Base-by-base conservation (phyloP, 2,888 invertebrate species). In the Meloe dianella region DNA sequence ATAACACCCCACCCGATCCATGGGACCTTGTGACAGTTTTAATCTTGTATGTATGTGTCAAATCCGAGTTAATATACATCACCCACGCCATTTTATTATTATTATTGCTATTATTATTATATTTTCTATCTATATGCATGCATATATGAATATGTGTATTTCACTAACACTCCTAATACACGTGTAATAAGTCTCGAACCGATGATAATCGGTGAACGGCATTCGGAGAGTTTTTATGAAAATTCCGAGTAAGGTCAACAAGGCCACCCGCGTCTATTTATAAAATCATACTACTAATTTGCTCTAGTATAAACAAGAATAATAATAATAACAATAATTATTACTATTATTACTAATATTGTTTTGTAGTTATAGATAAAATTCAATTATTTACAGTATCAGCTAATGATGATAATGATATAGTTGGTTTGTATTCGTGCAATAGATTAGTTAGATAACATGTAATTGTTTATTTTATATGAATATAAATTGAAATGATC, bases 211-310 rank as follows among this genome's bases (percentile, higher is more conserved):
- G 71, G 71, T 71, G 71, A 71, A 71, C 64, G 71, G 71, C 71
- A 71, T 71, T 71, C 63, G 51, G 57, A 63, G 29, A 63, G 29
- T 71, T 71, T 70, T 71, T 67, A 67, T 69, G 64, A 70, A 71
- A 71, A 71, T 71, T 65, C 71, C 71, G 65, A 67, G 69, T 70
- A 71, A 71, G 71, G 71, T 71, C 71, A 69, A 69, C 69, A 71
- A 71, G 71, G 71, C 71, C 71, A 70, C 71, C 69, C 71, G 67
- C 71, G 71, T 70, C 67, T 67, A 71, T 71, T 71, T 71, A 69
- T 68, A 68, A 65, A 22, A 47, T 20, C 47, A 47, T 20, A 22
- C 20, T 0, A 20, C 47, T 47, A 47, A 47, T 47, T 47, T 47
- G 47, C 47, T 20, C 20, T 20, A 47, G 9, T 47, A 20, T 47